These are phyloP conservation scores for Belonocnema kinseyi DNA, from an alignment of 1,140 invertebrate species.

Conservation along the genomic window DNA sequence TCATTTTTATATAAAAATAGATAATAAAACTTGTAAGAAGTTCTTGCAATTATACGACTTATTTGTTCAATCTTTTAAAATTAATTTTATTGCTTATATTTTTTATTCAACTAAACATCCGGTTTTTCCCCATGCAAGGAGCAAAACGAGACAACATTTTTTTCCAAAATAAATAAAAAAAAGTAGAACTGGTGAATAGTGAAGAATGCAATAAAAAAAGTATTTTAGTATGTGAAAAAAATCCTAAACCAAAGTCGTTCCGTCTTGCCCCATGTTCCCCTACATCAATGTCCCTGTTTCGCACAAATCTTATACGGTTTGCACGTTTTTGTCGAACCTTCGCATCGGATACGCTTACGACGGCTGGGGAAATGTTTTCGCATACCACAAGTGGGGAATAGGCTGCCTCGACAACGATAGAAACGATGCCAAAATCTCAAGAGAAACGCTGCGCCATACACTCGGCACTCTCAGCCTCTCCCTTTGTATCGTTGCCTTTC, in stretches of 20 bases:
- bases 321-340: conserved; percentile 41
- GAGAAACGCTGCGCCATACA: conserved; percentile 55
- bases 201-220: not conserved
- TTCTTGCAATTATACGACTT: too few species aligned
- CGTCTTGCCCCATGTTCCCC: too few species aligned
- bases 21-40: too few species aligned
- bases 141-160: too few species aligned
- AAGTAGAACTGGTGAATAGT: too few species aligned
- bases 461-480: conserved; percentile 17
- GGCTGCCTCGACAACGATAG: conserved; percentile 51
- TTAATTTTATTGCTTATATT: too few species aligned
- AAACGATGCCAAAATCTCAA: conserved; percentile 68
- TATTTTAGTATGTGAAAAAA: not conserved
- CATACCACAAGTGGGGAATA: conserved; percentile 50
- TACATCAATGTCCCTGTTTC: not conserved
- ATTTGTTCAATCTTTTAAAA: too few species aligned
- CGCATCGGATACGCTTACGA: conserved; percentile 57
- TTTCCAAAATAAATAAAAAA: too few species aligned
- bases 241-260: too few species aligned
- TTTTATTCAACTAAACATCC: too few species aligned
- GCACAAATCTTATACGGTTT: conserved; percentile 24
- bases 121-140: too few species aligned
- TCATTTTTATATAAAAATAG: too few species aligned
- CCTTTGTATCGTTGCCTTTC: conserved; percentile 25
- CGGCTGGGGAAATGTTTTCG: conserved; percentile 56